Conservation (phyloP, 2,888 invertebrate genomes). For the Drosophila flavopinicola region DNA sequence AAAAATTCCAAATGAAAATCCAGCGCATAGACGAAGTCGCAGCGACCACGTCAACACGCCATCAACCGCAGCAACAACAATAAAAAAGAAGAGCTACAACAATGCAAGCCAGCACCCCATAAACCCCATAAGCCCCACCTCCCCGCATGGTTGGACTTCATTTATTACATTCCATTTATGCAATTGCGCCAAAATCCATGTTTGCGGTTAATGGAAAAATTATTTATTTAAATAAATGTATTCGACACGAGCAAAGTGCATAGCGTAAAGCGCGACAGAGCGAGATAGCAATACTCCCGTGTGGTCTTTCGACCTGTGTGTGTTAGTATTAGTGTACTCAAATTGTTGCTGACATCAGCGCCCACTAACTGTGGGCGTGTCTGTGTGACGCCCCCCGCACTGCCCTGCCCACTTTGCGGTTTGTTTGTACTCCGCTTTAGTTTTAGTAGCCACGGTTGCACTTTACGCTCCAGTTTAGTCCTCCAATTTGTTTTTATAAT, state of each 20-base stretch:
- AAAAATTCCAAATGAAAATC: conserved; percentile 22
- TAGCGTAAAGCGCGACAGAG: conserved; percentile 18
- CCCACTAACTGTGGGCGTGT: conserved; percentile 16
- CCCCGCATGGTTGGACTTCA: conserved; percentile 53
- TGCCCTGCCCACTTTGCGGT: conserved; percentile 9
- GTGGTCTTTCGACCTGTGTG: background rate
- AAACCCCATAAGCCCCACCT: conserved; percentile 2
- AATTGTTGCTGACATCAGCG: conserved; percentile 63
- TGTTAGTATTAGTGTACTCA: conserved; percentile 10
- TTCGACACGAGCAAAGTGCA: conserved; percentile 50
- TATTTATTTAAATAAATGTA: conserved; percentile 76
- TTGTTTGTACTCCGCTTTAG: conserved; percentile 30
- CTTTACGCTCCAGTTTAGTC: conserved; percentile 13
- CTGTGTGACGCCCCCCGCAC: background rate
- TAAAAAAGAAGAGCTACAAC: conserved; percentile 1
- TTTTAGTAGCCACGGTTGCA: conserved; percentile 15
- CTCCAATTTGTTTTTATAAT: conserved; percentile 6
- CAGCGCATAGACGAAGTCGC: conserved; percentile 28
- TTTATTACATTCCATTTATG: conserved; percentile 74
- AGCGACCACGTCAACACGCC: conserved; percentile 68
- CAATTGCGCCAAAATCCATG: conserved; percentile 75
- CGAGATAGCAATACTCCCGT: conserved; percentile 14
- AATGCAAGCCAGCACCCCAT: background rate
- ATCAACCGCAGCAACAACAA: conserved; percentile 53
- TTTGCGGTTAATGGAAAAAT: conserved; percentile 77